Evolutionary conservation across 2,888 invertebrate species (phyloP), one percentile per base, ranked within the genome.

Genomic region (Metalampra italica): DNA sequence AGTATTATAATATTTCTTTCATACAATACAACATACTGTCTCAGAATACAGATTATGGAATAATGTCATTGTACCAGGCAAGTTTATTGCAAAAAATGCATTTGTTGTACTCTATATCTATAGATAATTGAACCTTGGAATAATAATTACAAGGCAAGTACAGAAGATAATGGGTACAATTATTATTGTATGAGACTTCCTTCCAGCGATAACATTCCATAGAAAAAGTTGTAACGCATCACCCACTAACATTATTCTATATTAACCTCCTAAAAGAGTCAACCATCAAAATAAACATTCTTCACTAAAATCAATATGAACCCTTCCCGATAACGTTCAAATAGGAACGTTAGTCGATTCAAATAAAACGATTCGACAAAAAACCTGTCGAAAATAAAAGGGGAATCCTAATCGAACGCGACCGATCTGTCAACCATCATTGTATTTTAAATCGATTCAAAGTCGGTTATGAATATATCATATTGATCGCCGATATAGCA

Each of bases 291-390:
- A 74, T 75, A 84, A 86, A 87, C 77, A 85, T 73, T 63, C 71
- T 66, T 74, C 74, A 75, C 65, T 66, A 83, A 86, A 87, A 85
- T 83, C 85, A 87, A 88, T 83, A 87, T 54, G 73, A 82, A 82
- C 83, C 83, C 83, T 83, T 82, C 67, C 72, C 74, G 77, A 84
- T 82, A 78, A 62, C 66, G 75, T 74, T 76, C 78, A 82, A 82
- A 85, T 81, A 85, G n/a, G n/a, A 78, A 71, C 74, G n/a, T n/a
- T 66, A 64, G 62, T 63, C 68, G 72, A 78, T 78, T 75, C 70
- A 68, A 79, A 82, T 75, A 78, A 80, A 80, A 75, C 62, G 62
- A 79, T 74, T 71, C 63, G 66, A 72, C 60, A 67, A 62, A 66
- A 65, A 66, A 60, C 60, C 53, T 52, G 57, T 52, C 52, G 54